These are phyloP conservation scores for Musca vetustissima DNA, from an alignment of 1,140 invertebrate species.

Conservation along the genomic window DNA sequence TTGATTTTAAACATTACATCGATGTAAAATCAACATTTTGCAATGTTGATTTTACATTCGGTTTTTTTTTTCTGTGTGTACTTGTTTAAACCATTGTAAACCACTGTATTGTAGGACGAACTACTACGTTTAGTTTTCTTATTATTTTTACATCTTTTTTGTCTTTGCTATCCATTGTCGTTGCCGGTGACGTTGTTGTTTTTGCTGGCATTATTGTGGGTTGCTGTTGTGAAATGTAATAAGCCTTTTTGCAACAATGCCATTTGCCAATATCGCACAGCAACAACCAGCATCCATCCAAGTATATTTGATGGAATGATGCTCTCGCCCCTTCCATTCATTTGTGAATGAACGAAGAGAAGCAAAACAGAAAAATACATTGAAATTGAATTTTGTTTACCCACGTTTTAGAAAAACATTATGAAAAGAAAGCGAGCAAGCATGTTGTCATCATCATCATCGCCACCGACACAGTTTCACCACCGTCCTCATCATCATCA, in stretches of 20 bases:
- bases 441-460: constrained; percentile 7
- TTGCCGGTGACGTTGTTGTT: no score
- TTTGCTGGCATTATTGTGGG: background rate
- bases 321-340: background rate
- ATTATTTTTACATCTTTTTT: no score
- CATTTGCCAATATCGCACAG: constrained; percentile 6
- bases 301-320: background rate
- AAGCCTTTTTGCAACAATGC: constrained; percentile 4
- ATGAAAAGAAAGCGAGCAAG: background rate
- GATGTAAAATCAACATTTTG: no score
- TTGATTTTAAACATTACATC: no score
- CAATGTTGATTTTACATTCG: no score
- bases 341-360: background rate
- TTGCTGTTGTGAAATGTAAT: constrained; percentile 5
- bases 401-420: constrained; percentile 3
- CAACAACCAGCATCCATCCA: background rate
- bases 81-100: no score
- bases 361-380: background rate
- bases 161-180: no score
- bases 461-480: background rate
- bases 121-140: no score
- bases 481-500: background rate
- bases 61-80: no score
- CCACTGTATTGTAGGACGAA: no score
- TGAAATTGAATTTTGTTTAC: constrained; percentile 14